These are phyloP conservation scores for Myopa testacea DNA, from an alignment of 2,888 invertebrate species.

Conservation along the genomic window DNA sequence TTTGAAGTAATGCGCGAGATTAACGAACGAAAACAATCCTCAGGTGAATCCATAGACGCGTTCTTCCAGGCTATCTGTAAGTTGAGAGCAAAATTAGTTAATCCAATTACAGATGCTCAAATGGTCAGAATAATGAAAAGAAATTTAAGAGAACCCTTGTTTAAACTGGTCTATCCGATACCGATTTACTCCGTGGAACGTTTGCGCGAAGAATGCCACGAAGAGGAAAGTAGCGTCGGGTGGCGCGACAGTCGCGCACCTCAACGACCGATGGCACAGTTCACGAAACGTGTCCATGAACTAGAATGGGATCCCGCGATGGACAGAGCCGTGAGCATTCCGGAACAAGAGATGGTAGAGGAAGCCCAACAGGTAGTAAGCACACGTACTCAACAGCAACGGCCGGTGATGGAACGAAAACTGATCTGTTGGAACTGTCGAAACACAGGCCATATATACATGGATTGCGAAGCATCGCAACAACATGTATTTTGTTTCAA, in stretches of 20 bases:
- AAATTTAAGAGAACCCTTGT: no score
- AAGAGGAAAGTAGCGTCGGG: constrained; percentile 16
- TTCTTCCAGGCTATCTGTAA: constrained; percentile 16
- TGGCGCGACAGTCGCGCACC: not conserved
- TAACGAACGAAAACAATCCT: constrained; percentile 6
- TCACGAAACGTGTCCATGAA: not conserved
- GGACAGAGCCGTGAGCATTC: not conserved
- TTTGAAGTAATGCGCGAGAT: constrained; percentile 29
- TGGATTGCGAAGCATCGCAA: not conserved
- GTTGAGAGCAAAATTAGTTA: not conserved
- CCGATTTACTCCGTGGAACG: constrained; percentile 15
- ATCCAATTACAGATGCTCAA: constrained; percentile 16
- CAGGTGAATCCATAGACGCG: not conserved
- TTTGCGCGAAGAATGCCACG: constrained; percentile 21
- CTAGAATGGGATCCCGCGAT: not conserved
- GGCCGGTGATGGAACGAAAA: no score
- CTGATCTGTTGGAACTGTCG: constrained; percentile 9
- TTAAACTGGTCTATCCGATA: no score
- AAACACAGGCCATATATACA: not conserved
- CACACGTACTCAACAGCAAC: no score
- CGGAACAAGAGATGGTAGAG: not conserved
- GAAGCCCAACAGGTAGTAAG: not conserved
- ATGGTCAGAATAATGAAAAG: not conserved
- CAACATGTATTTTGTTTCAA: not conserved
- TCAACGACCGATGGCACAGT: not conserved